Percentiles rank a stretch among this genome's conserved stretches.
Conservation (phyloP, 2,113 vertebrate genomes). For the Hippocampus guttulatus region DNA sequence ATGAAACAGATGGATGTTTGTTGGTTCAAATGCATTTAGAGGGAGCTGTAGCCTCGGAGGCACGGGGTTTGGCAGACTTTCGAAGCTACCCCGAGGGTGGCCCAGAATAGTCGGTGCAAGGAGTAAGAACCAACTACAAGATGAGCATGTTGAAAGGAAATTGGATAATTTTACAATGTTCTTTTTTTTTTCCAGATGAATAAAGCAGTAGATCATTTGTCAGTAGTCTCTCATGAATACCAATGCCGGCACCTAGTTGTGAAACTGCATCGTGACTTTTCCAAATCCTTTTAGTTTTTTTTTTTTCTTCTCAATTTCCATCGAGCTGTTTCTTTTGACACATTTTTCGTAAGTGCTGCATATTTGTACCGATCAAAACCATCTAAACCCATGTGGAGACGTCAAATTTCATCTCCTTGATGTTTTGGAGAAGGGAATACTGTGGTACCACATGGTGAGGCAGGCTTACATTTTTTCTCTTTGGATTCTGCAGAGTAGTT, state of each 20-base stretch:
- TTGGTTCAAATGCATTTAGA: slow-evolving; percentile 67
- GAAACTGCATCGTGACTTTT: slow-evolving; percentile 2
- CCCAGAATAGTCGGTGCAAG: slow-evolving; percentile 41
- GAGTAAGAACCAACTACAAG: slow-evolving; percentile 29
- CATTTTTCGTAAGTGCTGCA: neutral
- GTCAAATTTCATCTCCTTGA: neutral
- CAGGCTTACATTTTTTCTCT: slow-evolving; percentile 23
- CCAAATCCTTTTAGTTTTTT: neutral
- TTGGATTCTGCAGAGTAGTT: slow-evolving; percentile 3
- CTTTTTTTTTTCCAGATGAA: slow-evolving; percentile 49
- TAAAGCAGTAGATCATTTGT: slow-evolving; percentile 54
- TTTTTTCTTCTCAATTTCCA: neutral
- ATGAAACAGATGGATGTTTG: slow-evolving; percentile 57
- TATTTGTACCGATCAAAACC: neutral
- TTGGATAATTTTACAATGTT: slow-evolving; percentile 49
- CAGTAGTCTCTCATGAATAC: slow-evolving; percentile 51
- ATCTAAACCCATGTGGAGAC: slow-evolving; percentile 16
- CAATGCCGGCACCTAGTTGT: slow-evolving; percentile 42
- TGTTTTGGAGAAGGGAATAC: slow-evolving; percentile 12
- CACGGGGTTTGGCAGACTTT: slow-evolving; percentile 37
- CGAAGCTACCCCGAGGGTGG: slow-evolving; percentile 43
- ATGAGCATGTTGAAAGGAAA: slow-evolving; percentile 60
- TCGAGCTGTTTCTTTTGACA: slow-evolving; percentile 4
- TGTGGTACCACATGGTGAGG: neutral
- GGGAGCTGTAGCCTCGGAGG: slow-evolving; percentile 52